Evolutionary conservation across 2,797 vertebrate genomes (phyloP).

Genomic region (Pantherophis vulpinus): DNA sequence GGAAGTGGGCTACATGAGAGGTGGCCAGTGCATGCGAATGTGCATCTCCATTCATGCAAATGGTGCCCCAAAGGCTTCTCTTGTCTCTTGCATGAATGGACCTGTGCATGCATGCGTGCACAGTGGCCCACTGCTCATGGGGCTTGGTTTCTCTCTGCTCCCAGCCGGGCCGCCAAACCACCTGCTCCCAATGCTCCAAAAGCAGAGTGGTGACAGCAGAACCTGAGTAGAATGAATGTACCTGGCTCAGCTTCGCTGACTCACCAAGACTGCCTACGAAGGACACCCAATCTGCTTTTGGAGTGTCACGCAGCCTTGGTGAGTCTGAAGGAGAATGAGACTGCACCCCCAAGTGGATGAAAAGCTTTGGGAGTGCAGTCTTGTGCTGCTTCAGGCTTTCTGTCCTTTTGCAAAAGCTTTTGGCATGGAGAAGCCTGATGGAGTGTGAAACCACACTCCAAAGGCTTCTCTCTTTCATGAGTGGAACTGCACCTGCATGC

Average conservation of each 20-base stretch:
- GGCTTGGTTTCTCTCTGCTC: no score
- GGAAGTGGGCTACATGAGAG: neutral
- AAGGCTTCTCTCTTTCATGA: neutral
- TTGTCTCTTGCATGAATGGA: neutral
- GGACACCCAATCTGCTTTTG: no score
- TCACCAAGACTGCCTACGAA: neutral
- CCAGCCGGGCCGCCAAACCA: neutral
- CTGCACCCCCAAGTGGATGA: no score
- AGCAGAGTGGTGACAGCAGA: neutral
- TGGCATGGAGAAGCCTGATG: neutral
- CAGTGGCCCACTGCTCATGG: rapidly evolving
- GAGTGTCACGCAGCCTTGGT: no score
- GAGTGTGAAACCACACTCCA: neutral
- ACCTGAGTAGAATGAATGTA: neutral
- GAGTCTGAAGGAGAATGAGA: no score
- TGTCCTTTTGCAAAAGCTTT: neutral
- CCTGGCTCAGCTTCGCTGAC: neutral
- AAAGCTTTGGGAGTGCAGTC: no score
- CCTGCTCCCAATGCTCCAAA: neutral
- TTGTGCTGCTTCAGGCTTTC: no score
- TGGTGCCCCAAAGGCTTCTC: neutral
- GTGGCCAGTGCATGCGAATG: rapidly evolving
- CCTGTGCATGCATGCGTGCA: neutral
- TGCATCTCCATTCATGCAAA: neutral
- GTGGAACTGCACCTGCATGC: neutral